phyloP scores from a whole-genome alignment of 2,888 invertebrate species.

The Drosophila greeni region DNA sequence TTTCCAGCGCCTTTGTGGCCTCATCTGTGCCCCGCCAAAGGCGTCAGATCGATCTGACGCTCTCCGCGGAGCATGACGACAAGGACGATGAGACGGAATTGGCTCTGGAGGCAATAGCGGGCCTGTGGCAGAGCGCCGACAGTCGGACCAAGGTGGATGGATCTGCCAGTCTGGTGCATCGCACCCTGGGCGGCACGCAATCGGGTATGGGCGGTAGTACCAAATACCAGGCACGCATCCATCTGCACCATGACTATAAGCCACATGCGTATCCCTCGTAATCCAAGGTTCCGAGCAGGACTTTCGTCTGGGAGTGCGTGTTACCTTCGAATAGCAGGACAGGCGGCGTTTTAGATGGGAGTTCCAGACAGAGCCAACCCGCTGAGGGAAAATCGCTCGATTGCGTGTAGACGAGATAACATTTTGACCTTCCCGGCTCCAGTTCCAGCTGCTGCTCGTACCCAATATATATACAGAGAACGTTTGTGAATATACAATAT shows the following conservation, averaged over 20 bases:
- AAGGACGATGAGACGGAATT: constrained; percentile 76
- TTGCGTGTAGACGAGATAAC: constrained; percentile 44
- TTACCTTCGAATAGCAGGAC: constrained; percentile 54
- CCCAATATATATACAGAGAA: constrained; percentile 6
- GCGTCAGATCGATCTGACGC: constrained; percentile 77
- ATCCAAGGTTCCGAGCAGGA: constrained; percentile 66
- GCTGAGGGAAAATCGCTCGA: constrained; percentile 16
- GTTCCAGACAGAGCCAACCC: constrained; percentile 10
- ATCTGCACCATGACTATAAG: constrained; percentile 77
- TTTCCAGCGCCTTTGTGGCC: constrained; percentile 18
- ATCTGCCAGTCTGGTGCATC: constrained; percentile 76
- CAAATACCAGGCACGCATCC: constrained; percentile 75
- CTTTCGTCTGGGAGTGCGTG: constrained; percentile 72
- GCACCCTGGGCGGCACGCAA: constrained; percentile 61
- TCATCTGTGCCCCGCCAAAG: constrained; percentile 42
- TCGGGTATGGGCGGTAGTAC: constrained; percentile 78
- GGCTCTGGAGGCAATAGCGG: constrained; percentile 76
- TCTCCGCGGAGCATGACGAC: constrained; percentile 78
- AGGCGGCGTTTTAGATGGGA: background rate
- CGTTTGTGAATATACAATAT: constrained; percentile 27
- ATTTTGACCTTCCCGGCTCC: constrained; percentile 35
- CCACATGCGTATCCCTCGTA: constrained; percentile 55
- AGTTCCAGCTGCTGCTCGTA: constrained; percentile 7
- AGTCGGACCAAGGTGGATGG: constrained; percentile 77
- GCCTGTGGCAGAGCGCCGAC: constrained; percentile 76